Evolutionary conservation across 2,888 invertebrate genomes (phyloP).

Genomic region (Phengaris arion): DNA sequence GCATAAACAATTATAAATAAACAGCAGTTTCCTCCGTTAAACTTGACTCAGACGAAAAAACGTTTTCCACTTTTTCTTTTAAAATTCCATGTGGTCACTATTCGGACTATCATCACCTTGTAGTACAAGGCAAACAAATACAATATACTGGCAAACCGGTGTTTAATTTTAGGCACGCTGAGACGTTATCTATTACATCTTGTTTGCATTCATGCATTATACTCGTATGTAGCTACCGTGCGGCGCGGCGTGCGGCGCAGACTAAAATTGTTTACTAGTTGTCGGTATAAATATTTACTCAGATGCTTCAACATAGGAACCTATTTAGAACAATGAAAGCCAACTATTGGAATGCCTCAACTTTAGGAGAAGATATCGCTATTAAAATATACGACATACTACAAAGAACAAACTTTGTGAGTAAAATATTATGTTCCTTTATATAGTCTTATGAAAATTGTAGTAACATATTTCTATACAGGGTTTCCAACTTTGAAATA

Average conservation of each 20-base stretch:
- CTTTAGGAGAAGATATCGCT: not conserved
- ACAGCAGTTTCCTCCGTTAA: no score
- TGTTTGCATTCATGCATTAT: constrained; percentile 27
- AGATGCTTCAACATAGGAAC: constrained; percentile 17
- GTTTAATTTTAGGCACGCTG: constrained; percentile 16
- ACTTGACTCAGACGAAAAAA: no score
- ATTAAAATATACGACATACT: no score
- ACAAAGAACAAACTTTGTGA: no score
- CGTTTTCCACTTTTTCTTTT: no score
- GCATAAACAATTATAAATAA: no score
- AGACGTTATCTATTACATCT: constrained; percentile 20
- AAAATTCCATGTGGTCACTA: no score
- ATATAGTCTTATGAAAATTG: no score
- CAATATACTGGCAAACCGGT: not conserved
- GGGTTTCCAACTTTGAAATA: no score
- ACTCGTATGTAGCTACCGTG: not conserved
- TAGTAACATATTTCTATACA: no score
- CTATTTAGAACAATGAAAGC: constrained; percentile 17
- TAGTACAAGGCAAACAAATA: not conserved
- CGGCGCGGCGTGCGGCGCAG: not conserved
- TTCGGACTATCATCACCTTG: not conserved
- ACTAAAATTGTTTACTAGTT: constrained; percentile 23
- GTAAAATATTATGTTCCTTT: no score
- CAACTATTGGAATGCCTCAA: not conserved
- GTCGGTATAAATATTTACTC: constrained; percentile 22